Base-by-base conservation (phyloP, 2,888 invertebrate genomes). In the Microplitis deprimator region DNA sequence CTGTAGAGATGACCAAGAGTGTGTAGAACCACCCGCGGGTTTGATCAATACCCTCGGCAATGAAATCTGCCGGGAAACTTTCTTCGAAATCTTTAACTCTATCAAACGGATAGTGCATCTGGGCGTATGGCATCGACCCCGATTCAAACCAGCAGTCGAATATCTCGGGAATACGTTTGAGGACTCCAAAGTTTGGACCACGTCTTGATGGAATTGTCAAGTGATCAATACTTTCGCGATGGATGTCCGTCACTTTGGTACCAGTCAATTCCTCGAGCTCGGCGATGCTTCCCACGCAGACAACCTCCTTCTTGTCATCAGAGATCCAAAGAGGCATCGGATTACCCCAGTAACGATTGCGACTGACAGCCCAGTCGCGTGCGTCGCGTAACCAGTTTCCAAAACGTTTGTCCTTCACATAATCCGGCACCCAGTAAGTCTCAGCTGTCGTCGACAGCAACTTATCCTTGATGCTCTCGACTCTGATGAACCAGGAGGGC, bases 101-200 rank as follows among this genome's bases (percentile, higher is more conserved):
- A 89, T 98, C 97, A 90, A 99, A 99, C 0, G 99, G 99, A 89
- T 96, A 99, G 90, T 98, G 98, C 84, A 94, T 93, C 89, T 98
- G 98, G 0, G 98, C 99, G 87, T 98, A 99, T 0, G 99, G 99
- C 99, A 99, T 99, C 20, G 98, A 97, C 5, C 99, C 99, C 0
- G 98, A 98, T 90, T 99, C 99, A 91, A 99, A 99, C 99, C 99
- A 99, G 89, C 99, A 99, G 90, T 99, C 99, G 90, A 99, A 99
- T 0, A 99, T 99, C 90, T 99, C 98, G 0, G 94, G 88, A 5
- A 99, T 94, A 75, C 99, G 93, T 80, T 92, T 93, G 41, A 99
- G 90, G 10, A 96, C 95, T 4, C 97, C 96, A 77, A 94, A 93
- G 6, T 97, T 98, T 0, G 94, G 93, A 13, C 50, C 50, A 59